Evolutionary conservation across 2,888 invertebrate species (phyloP), one percentile per base, ranked within the genome.

Genomic region (Idaea dimidiata): DNA sequence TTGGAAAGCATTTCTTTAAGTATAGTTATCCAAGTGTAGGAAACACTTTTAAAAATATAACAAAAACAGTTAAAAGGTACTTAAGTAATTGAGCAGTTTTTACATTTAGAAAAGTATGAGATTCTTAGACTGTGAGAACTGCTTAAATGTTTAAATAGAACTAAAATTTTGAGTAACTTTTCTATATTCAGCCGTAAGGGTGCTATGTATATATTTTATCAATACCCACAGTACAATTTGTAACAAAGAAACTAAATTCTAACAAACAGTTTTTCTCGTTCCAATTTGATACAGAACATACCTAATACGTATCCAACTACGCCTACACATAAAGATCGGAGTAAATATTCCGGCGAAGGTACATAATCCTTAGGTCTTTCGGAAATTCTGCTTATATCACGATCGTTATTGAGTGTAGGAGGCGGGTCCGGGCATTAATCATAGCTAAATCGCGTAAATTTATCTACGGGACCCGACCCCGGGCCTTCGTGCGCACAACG

Each of bases 371-470:
- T 43, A 54, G 63, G 43, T 43, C 43, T 43, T 59, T 59, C 55
- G 65, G 58, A 67, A 24, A 69, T 69, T 65, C 66, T 67, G 69
- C 68, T 64, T 68, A 66, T 68, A 65, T 65, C 69, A 72, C 61
- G 70, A 65, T 67, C 62, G 62, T 67, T 72, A 76, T 75, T 71
- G 69, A 68, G 64, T 63, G 65, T 71, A 68, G 70, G 67, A 69
- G 68, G 65, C 67, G 65, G 62, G 65, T 62, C 55, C 62, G 54
- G 59, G 62, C 80, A 80, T 81, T 80, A 80, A 82, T 82, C 82
- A 80, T 77, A 71, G 72, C 73, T 72, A 70, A 79, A 81, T 79
- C 78, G 75, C 75, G 73, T 77, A 76, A 79, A 80, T 81, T 79
- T 78, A 81, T 81, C 77, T 74, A 61, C 58, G 58, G 66, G 70